phyloP scores from a whole-genome alignment of 2,113 vertebrate species.

The Arenaria interpres region DNA sequence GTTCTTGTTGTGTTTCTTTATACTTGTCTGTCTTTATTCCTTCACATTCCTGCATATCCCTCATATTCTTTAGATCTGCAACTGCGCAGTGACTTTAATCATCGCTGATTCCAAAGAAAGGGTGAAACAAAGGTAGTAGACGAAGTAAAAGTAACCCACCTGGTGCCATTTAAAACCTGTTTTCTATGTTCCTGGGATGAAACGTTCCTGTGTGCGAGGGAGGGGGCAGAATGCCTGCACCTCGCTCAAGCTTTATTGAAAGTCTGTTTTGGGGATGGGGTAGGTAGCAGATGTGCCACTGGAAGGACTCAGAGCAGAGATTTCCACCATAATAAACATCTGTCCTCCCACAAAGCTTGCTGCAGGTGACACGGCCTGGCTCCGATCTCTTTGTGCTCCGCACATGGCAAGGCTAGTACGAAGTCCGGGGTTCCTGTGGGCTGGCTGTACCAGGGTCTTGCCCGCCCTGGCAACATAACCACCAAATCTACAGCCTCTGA shows the following conservation, averaged over 20 bases:
- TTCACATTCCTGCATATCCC: not conserved
- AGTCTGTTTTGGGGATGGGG: not conserved
- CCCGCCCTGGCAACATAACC: rapidly evolving
- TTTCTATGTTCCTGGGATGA: not conserved
- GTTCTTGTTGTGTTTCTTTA: not conserved
- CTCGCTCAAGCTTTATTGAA: not conserved
- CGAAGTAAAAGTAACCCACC: not conserved
- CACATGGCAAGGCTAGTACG: not conserved
- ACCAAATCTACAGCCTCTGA: not conserved
- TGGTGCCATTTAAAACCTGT: not conserved
- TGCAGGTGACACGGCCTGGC: not conserved
- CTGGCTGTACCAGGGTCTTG: not conserved
- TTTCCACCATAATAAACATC: not conserved
- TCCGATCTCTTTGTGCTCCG: not conserved
- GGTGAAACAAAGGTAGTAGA: not conserved
- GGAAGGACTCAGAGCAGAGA: not conserved
- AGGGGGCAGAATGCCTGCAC: not conserved
- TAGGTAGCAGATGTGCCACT: not conserved
- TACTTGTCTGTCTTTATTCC: not conserved
- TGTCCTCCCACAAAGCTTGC: not conserved
- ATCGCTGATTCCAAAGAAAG: conserved; percentile 40
- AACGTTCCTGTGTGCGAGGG: not conserved
- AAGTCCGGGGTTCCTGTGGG: not conserved
- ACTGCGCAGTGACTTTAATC: conserved; percentile 13
- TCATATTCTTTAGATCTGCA: conserved; percentile 17